Evolutionary conservation across 2,113 vertebrate species (phyloP).

Genomic region (Dromas ardeola): DNA sequence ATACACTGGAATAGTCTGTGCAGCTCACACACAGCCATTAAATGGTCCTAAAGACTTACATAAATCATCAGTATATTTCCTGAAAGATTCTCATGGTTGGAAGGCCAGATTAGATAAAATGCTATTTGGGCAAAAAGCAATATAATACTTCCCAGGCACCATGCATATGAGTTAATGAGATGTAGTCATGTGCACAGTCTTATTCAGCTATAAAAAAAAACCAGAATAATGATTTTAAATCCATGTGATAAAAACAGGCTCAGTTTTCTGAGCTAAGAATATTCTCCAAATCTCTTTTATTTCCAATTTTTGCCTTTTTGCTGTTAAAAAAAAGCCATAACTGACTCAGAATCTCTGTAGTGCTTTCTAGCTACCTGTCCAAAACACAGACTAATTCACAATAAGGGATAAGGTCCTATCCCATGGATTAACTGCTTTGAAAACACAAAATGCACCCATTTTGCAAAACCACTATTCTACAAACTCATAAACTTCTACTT

Average conservation of each 20-base stretch:
- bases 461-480: not conserved
- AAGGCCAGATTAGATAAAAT: conserved; percentile 13
- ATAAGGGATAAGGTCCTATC: not conserved
- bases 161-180: not conserved
- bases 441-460: not conserved
- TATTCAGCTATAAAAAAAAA: not conserved
- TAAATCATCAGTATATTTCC: conserved; percentile 3
- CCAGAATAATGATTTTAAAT: conserved; percentile 36
- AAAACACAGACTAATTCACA: not conserved
- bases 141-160: not conserved
- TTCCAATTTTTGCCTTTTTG: not conserved
- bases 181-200: not conserved
- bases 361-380: not conserved
- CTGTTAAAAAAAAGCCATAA: conserved; percentile 11
- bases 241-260: conserved; percentile 13
- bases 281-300: not conserved
- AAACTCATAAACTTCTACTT: not conserved
- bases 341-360: not conserved
- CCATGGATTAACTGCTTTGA: not conserved
- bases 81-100: not conserved
- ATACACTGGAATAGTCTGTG: not conserved
- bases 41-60: not conserved
- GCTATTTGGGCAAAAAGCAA: not conserved
- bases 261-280: not conserved
- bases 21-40: not conserved